These are phyloP conservation scores for Sialia sialis DNA, from an alignment of 2,113 vertebrate genomes.

Conservation along the genomic window DNA sequence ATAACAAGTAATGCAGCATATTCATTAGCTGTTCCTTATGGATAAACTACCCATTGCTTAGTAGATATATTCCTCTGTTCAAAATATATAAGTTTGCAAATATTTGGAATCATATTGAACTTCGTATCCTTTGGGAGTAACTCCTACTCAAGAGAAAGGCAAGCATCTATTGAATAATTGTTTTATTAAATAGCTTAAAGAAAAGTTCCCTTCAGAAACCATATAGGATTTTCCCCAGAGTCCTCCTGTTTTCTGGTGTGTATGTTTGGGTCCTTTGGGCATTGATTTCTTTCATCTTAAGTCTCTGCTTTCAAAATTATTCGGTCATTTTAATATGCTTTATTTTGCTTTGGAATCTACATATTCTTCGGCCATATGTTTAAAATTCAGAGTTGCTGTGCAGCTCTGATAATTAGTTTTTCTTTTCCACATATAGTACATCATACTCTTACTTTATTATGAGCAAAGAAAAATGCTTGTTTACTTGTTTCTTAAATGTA, in stretches of 20 bases:
- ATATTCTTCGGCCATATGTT: neutral
- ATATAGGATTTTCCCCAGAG: neutral
- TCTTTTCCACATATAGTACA: neutral
- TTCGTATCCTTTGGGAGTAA: neutral
- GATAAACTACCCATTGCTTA: neutral
- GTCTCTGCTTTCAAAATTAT: slow-evolving; percentile 6
- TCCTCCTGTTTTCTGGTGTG: neutral
- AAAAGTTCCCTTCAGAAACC: neutral
- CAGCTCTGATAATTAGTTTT: neutral
- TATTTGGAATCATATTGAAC: neutral
- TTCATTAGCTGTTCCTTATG: neutral
- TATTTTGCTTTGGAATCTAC: neutral
- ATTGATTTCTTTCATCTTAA: neutral
- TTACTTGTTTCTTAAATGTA: neutral
- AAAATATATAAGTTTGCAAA: neutral
- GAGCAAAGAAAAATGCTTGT: neutral
- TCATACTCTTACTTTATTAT: neutral
- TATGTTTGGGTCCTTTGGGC: neutral
- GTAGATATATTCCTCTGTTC: neutral
- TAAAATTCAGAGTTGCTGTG: neutral
- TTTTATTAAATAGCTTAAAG: slow-evolving; percentile 29
- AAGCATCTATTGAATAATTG: neutral
- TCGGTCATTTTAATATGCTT: neutral
- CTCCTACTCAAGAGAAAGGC: neutral
- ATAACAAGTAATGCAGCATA: neutral